These are phyloP conservation scores for Polymixis lichenea DNA, from an alignment of 2,888 invertebrate species.

Conservation along the genomic window DNA sequence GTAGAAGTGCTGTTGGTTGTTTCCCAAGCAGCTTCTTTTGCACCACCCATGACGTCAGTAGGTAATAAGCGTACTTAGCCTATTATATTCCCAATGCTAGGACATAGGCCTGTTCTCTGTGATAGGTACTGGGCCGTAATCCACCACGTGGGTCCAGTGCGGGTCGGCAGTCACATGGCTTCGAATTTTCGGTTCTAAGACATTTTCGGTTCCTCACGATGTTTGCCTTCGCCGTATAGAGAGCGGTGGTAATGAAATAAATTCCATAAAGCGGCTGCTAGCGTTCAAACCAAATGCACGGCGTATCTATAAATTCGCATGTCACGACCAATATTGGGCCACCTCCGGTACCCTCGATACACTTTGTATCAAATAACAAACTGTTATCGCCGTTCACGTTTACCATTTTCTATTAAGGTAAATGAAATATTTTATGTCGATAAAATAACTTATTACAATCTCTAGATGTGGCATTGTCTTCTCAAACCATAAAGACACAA, in stretches of 20 bases:
- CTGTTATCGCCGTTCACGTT: neutral
- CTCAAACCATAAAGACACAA: neutral
- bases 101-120: neutral
- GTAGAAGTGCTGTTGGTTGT: neutral
- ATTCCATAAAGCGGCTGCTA: neutral
- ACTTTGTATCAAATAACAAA: neutral
- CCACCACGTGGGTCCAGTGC: neutral
- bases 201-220: neutral
- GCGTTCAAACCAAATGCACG: neutral
- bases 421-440: neutral
- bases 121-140: neutral
- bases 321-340: neutral
- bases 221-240: neutral
- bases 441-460: neutral
- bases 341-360: neutral
- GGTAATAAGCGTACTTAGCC: too few species aligned
- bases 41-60: neutral
- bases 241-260: neutral
- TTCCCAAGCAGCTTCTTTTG: neutral
- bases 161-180: neutral
- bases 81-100: neutral
- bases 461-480: conserved; percentile 26
- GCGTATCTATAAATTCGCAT: neutral
- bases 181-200: neutral
- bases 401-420: neutral